These are phyloP conservation scores for Pipistrellus pygmaeus DNA, from an alignment of 2,797 vertebrate genomes.

Conservation along the genomic window DNA sequence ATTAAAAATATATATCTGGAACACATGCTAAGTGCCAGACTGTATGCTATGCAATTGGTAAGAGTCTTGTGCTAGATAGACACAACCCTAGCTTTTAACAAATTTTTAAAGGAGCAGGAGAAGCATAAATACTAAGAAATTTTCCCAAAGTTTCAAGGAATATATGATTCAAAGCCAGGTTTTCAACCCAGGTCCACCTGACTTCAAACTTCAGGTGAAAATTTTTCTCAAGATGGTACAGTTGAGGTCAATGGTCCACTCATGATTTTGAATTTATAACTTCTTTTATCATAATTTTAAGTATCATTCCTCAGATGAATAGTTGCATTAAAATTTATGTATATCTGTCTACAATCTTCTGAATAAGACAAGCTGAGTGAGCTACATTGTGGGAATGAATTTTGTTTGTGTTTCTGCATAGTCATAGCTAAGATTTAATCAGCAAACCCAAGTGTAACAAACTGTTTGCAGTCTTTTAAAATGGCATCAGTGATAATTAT, in stretches of 20 bases:
- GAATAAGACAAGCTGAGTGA: neutral
- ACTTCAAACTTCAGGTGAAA: neutral
- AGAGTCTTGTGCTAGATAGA: neutral
- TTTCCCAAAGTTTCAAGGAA: neutral
- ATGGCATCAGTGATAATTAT: conserved; percentile 70
- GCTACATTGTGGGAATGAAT: neutral
- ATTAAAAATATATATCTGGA: neutral
- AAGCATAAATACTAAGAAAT: neutral
- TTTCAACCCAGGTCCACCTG: neutral
- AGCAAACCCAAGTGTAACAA: conserved; percentile 54
- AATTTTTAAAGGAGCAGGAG: neutral
- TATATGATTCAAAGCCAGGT: neutral
- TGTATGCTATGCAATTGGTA: neutral
- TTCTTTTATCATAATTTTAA: neutral
- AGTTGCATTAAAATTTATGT: neutral
- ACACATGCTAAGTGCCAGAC: neutral
- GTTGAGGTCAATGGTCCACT: neutral
- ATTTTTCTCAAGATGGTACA: neutral
- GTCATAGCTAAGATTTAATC: conserved; percentile 61
- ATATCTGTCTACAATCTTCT: neutral
- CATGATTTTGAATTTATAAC: neutral
- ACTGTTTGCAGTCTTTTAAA: conserved; percentile 62
- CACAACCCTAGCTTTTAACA: neutral
- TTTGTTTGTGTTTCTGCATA: conserved; percentile 29
- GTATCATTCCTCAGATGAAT: neutral